Conservation (phyloP, 2,113 vertebrate genomes). For the Cacatua alba region DNA sequence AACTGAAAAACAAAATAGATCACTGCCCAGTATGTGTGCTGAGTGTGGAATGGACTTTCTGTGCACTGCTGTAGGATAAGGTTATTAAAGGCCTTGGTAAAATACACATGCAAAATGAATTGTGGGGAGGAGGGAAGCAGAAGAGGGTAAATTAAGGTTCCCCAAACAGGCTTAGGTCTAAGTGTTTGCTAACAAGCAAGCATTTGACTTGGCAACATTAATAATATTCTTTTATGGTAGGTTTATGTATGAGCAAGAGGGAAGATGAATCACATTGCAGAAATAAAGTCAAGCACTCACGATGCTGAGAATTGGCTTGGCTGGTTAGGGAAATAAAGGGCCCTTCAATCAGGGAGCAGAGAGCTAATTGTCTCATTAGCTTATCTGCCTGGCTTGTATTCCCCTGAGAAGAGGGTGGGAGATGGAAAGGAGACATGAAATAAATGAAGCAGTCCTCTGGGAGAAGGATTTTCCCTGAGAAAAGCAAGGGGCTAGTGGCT, state of each 20-base stretch:
- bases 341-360: constrained; percentile 53
- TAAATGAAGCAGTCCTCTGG: constrained; percentile 23
- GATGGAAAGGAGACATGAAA: constrained; percentile 39
- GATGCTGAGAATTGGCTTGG: constrained; percentile 36
- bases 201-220: constrained; percentile 29
- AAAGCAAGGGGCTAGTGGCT: background rate
- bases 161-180: background rate
- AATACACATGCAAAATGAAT: background rate
- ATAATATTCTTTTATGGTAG: constrained; percentile 45
- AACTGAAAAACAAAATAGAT: background rate
- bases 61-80: background rate
- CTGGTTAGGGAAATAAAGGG: constrained; percentile 63
- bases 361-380: constrained; percentile 71
- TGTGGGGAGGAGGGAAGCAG: background rate
- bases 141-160: constrained; percentile 22
- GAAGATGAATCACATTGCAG: constrained; percentile 51
- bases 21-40: background rate
- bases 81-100: background rate
- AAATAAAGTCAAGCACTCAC: constrained; percentile 39
- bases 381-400: constrained; percentile 56
- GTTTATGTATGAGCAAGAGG: constrained; percentile 13
- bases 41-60: background rate
- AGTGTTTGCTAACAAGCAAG: constrained; percentile 39
- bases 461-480: constrained; percentile 1
- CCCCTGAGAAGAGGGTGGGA: constrained; percentile 44